These are phyloP conservation scores for Xylota segnis DNA, from an alignment of 2,888 invertebrate genomes.

Conservation along the genomic window DNA sequence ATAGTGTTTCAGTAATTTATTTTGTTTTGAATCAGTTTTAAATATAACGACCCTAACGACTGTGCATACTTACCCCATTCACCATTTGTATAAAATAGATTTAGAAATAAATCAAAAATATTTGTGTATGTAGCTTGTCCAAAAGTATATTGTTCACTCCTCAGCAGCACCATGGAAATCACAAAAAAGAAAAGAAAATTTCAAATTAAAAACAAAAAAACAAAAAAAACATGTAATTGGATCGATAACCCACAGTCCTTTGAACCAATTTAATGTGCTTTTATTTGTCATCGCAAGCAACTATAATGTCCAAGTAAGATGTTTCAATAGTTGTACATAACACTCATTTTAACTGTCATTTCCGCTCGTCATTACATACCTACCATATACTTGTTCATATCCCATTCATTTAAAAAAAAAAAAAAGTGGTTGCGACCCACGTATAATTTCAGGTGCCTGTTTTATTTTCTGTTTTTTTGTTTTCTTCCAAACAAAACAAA, in stretches of 20 bases:
- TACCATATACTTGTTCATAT: conserved; percentile 21
- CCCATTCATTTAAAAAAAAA: conserved; percentile 1
- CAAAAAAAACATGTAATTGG: conserved; percentile 11
- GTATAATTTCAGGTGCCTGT: conserved; percentile 25
- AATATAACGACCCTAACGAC: background rate
- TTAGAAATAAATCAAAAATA: conserved; percentile 14
- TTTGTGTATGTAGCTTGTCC: conserved; percentile 51
- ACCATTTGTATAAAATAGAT: conserved; percentile 3
- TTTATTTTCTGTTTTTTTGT: conserved; percentile 37
- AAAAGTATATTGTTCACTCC: conserved; percentile 50
- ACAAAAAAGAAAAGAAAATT: conserved; percentile 29
- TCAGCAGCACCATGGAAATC: conserved; percentile 60
- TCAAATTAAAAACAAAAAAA: conserved; percentile 9
- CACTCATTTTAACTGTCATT: conserved; percentile 45
- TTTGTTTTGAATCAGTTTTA: background rate
- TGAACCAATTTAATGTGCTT: conserved; percentile 55
- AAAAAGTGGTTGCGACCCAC: conserved; percentile 23
- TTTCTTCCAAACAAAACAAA: conserved; percentile 20
- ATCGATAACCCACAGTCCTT: conserved; percentile 10
- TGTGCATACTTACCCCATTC: conserved; percentile 4
- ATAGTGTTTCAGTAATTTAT: background rate
- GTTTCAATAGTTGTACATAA: conserved; percentile 48
- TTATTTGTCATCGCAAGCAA: conserved; percentile 47
- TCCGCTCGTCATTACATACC: conserved; percentile 48
- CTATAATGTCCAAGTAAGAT: conserved; percentile 47